phyloP scores from a whole-genome alignment of 1,140 invertebrate genomes.

The Drosophila bocqueti region DNA sequence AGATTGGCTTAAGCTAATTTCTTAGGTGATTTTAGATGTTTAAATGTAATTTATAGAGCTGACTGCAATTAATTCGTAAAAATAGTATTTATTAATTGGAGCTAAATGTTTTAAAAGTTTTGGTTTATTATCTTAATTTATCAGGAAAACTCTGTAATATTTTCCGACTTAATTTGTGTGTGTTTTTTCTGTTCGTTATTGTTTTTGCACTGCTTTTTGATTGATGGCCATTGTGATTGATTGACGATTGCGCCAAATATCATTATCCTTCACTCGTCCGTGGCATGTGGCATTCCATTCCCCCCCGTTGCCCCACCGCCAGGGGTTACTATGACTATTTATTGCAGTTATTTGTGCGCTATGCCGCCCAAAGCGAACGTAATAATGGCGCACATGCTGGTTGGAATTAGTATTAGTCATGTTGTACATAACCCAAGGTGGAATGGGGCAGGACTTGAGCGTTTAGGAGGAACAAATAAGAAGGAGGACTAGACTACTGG shows the following conservation, averaged over 20 bases:
- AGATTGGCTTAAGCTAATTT: conserved; percentile 8
- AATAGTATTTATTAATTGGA: too few relatives aligned
- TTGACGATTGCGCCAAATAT: conserved; percentile 61
- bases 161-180: conserved; percentile 16
- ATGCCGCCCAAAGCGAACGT: conserved; percentile 44
- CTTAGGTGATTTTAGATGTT: background rate
- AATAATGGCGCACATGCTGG: conserved; percentile 41
- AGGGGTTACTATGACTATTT: conserved; percentile 73
- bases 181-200: conserved; percentile 4
- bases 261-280: conserved; percentile 42
- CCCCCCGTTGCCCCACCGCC: background rate
- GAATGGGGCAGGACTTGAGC: conserved; percentile 10
- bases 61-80: background rate
- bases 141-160: background rate
- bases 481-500: conserved; percentile 24
- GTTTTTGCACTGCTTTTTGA: conserved; percentile 42
- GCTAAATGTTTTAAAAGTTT: background rate
- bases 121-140: conserved; percentile 9
- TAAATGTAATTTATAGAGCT: background rate
- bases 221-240: conserved; percentile 69
- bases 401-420: conserved; percentile 72
- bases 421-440: conserved; percentile 42
- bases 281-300: conserved; percentile 23
- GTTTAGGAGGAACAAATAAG: background rate
- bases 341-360: conserved; percentile 65